These are phyloP conservation scores for Chloebia gouldiae DNA, from an alignment of 2,113 vertebrate species.

Conservation along the genomic window DNA sequence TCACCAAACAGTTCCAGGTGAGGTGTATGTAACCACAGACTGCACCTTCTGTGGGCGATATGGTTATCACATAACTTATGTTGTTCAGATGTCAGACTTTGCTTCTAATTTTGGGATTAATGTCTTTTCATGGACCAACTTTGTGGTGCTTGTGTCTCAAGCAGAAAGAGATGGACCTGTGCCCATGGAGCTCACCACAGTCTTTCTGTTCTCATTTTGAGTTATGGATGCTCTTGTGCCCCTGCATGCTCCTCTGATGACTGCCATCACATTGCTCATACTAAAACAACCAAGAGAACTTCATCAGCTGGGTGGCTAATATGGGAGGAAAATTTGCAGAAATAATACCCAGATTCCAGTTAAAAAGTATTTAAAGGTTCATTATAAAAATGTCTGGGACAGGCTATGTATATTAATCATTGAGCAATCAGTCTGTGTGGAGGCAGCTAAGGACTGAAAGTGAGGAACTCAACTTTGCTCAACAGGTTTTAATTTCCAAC, in stretches of 20 bases:
- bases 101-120: neutral
- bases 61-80: neutral
- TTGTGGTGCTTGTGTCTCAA: neutral
- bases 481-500: neutral
- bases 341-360: neutral
- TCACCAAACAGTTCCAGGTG: conserved; percentile 23
- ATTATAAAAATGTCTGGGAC: neutral
- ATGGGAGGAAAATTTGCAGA: neutral
- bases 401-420: neutral
- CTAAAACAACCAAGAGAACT: neutral
- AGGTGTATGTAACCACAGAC: neutral
- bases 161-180: neutral
- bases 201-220: neutral
- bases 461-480: neutral
- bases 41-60: conserved; percentile 25
- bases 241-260: neutral
- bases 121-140: neutral
- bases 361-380: neutral
- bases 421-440: neutral
- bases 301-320: neutral
- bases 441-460: neutral
- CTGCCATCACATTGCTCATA: neutral
- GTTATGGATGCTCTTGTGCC: neutral
- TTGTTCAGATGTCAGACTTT: neutral
- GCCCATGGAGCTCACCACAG: neutral